phyloP scores from a whole-genome alignment of 2,888 invertebrate species.

The Carpatolechia fugitivella region DNA sequence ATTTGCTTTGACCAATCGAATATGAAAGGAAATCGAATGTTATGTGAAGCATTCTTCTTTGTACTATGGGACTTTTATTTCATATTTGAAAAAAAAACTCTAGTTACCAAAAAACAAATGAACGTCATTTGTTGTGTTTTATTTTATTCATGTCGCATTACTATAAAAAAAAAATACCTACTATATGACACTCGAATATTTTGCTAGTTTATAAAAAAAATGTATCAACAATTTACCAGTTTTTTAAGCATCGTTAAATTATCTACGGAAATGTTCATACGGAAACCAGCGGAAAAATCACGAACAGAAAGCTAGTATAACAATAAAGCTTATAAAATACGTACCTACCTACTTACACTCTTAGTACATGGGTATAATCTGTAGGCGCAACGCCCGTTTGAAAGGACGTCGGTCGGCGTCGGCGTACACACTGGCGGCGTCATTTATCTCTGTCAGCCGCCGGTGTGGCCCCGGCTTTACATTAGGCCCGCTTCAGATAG shows the following conservation, averaged over 20 bases:
- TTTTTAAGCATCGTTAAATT: too few species aligned
- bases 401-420: neutral
- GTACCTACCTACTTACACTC: too few species aligned
- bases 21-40: neutral
- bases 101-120: too few species aligned
- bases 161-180: neutral
- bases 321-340: too few species aligned
- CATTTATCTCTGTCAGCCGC: conserved; percentile 32
- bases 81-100: too few species aligned
- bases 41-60: neutral
- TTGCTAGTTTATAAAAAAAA: too few species aligned
- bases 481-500: conserved; percentile 23
- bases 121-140: too few species aligned
- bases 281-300: neutral
- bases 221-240: too few species aligned
- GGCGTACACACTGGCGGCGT: neutral
- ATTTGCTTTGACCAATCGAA: neutral
- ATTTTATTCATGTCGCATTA: too few species aligned
- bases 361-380: neutral
- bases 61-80: too few species aligned
- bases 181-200: neutral
- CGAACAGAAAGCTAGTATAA: too few species aligned
- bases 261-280: too few species aligned
- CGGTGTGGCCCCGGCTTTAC: conserved; percentile 46
- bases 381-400: neutral